phyloP scores from a whole-genome alignment of 2,888 invertebrate genomes.

The Dicyrtoma fusca region DNA sequence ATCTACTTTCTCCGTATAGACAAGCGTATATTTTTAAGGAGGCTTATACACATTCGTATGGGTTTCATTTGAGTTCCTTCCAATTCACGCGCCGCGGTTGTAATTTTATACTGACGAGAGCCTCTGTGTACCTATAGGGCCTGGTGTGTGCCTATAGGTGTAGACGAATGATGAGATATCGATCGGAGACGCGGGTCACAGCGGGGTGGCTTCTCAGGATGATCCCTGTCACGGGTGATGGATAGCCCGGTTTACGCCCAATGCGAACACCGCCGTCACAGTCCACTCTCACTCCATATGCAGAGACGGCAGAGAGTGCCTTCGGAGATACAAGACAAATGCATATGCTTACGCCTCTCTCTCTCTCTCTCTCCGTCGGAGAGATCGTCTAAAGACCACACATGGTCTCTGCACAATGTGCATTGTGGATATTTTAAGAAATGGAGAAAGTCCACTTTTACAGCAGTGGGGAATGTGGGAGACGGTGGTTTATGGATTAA shows the following conservation, averaged over 20 bases:
- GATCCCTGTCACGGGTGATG: constrained; percentile 57
- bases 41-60: background rate
- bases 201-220: constrained; percentile 54
- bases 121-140: background rate
- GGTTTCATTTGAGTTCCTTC: no score
- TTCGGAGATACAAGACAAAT: background rate
- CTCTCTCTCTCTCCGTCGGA: background rate
- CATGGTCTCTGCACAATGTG: background rate
- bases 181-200: constrained; percentile 53
- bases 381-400: background rate
- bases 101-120: no score
- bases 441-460: background rate
- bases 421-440: background rate
- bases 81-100: no score
- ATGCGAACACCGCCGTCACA: constrained; percentile 21
- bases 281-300: constrained; percentile 19
- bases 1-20: background rate
- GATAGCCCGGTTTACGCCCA: constrained; percentile 56
- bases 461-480: constrained; percentile 11
- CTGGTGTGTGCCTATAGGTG: background rate
- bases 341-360: background rate
- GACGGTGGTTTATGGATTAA: background rate
- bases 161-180: constrained; percentile 52
- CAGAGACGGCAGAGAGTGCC: background rate
- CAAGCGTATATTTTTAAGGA: background rate